These are phyloP conservation scores for Enteromius afrohamiltoni DNA, from an alignment of 2,797 vertebrate species.

Conservation along the genomic window DNA sequence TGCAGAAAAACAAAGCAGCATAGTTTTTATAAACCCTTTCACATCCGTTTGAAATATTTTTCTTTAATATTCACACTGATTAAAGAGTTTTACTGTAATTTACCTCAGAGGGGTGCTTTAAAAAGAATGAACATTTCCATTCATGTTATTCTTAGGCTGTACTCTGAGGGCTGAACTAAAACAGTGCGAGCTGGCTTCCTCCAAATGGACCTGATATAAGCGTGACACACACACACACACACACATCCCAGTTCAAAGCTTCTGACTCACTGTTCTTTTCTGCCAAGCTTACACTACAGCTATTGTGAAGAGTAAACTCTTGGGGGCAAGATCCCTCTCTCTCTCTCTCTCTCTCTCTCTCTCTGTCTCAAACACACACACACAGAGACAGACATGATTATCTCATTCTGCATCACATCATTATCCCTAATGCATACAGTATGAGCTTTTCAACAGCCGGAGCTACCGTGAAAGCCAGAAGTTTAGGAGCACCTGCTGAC, in stretches of 20 bases:
- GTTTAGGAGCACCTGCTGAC: conserved; percentile 60
- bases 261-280: conserved; percentile 28
- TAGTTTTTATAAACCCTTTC: not conserved
- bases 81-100: conserved; percentile 9
- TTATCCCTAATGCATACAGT: conserved; percentile 52
- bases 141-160: conserved; percentile 30
- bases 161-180: conserved; percentile 26
- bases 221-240: not conserved
- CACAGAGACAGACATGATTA: conserved; percentile 28
- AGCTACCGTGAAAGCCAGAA: conserved; percentile 56
- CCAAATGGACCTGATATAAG: conserved; percentile 26
- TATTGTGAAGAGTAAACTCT: conserved; percentile 49
- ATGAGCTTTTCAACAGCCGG: conserved; percentile 51
- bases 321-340: conserved; percentile 17
- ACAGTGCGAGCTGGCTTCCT: conserved; percentile 23
- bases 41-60: not conserved
- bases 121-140: conserved; percentile 26
- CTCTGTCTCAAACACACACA: conserved; percentile 33
- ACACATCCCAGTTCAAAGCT: conserved; percentile 27
- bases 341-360: conserved; percentile 23
- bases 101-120: not conserved
- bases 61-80: conserved; percentile 8
- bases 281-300: conserved; percentile 52
- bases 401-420: conserved; percentile 54
- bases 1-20: not conserved